Conservation (phyloP, 2,113 vertebrate species). For the Irena cyanogastra region DNA sequence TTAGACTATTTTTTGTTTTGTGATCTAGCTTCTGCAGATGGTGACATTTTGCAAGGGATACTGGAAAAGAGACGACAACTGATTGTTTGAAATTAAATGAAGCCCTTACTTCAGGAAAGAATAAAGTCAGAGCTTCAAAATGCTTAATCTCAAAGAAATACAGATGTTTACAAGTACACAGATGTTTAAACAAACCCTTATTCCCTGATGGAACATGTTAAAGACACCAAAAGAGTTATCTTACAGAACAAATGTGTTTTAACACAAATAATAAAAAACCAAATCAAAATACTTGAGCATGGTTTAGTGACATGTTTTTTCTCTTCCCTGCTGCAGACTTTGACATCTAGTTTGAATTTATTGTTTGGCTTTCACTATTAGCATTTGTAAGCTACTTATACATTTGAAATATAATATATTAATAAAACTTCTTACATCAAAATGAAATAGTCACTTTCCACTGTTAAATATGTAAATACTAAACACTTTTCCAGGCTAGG, state of each 20-base stretch:
- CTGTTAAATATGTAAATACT: not conserved
- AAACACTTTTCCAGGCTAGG: not conserved
- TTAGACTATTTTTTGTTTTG: not conserved
- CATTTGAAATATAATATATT: not conserved
- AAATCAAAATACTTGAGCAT: not conserved
- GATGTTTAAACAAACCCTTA: constrained; percentile 8
- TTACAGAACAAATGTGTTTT: not conserved
- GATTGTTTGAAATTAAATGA: not conserved
- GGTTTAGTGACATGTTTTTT: not conserved
- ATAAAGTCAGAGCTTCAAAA: not conserved
- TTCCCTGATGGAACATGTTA: not conserved
- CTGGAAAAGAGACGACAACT: not conserved
- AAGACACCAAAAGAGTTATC: not conserved
- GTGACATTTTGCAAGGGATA: not conserved
- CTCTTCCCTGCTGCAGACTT: not conserved
- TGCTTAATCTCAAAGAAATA: not conserved
- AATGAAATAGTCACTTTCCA: not conserved
- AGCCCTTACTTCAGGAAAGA: not conserved
- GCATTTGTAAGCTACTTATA: not conserved
- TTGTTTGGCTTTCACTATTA: not conserved
- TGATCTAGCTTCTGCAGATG: not conserved
- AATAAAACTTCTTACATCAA: not conserved
- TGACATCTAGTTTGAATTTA: not conserved
- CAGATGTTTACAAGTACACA: not conserved
- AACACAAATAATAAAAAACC: not conserved